Conservation (phyloP, 2,113 vertebrate species). For the Brachionichthys hirsutus region DNA sequence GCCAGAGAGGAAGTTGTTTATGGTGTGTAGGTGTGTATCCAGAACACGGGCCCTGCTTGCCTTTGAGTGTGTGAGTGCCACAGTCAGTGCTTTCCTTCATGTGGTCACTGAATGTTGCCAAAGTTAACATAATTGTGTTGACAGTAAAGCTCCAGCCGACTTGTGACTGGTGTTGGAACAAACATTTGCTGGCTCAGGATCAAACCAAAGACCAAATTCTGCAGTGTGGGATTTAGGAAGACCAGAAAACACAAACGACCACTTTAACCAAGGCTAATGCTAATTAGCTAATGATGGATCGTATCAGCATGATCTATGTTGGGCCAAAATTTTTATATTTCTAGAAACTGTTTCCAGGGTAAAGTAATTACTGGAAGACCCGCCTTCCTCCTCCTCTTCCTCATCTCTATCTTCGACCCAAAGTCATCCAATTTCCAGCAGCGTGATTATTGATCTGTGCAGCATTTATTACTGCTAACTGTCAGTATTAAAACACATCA, state of each 20-base stretch:
- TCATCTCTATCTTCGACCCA: too few relatives aligned
- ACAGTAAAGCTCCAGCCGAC: constrained; percentile 71
- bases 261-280: neutral
- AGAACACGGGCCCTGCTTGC: constrained; percentile 44
- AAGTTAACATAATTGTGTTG: constrained; percentile 73
- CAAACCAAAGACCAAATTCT: constrained; percentile 53
- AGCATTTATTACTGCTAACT: too few relatives aligned
- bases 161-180: constrained; percentile 62
- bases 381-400: too few relatives aligned
- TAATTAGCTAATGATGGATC: neutral
- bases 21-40: constrained; percentile 56
- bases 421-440: too few relatives aligned
- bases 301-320: neutral
- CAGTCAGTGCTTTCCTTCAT: constrained; percentile 65
- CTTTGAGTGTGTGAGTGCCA: constrained; percentile 56
- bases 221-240: constrained; percentile 46
- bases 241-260: constrained; percentile 26
- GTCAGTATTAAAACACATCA: too few relatives aligned
- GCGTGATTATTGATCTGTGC: too few relatives aligned
- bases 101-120: constrained; percentile 65
- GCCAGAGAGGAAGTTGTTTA: constrained; percentile 66
- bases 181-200: constrained; percentile 69
- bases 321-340: neutral
- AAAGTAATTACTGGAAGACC: too few relatives aligned
- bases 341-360: too few relatives aligned